Base-by-base conservation (phyloP, 2,888 invertebrate genomes). In the Iselma pallidipennis region DNA sequence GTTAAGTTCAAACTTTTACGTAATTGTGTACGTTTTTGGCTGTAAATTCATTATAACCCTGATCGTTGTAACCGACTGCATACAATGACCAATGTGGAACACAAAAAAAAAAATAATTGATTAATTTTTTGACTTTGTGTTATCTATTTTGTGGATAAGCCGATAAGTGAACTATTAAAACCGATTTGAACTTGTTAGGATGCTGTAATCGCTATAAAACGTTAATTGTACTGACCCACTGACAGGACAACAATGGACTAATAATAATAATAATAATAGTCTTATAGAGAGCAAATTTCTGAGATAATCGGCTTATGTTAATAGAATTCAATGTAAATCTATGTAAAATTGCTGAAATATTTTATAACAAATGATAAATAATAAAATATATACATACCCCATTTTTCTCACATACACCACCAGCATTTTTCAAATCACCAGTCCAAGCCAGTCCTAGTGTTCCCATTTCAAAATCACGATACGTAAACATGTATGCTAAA, bases 401-500 rank as follows among this genome's bases (percentile, higher is more conserved):
- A 82, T 95, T 95, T 80, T 94, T 95, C 82, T 99, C 98, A 82
- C 98, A 99, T 66, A 99, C 96, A 28, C 98, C 98, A 7, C 98
- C 98, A 25, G 98, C 95, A 79, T 96, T 96, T 81, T 95, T 95
- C 45, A 96, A 84, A 82, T 96, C 96, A 0, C 95, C 95, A 0
- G 98, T 98, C 98, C 98, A 99, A 5, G 99, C 98, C 63, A 99
- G 84, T 7, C 99, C 99, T 65, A 99, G 84, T 4, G 96, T 96
- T 31, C 96, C 96, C 90, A 96, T 95, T 82, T 96, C 95, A 77
- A 96, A 96, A 82, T 96, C 96, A 55, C 96, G 87, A 81, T 97
- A 98, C 16, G 98, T 98, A 81, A 99, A 97, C 91, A 98, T 96
- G 83, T 98, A 99, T 57, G 98, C 98, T 78, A 99, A 85, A 79